phyloP scores from a whole-genome alignment of 2,797 vertebrate genomes.

The Poecilia wingei region DNA sequence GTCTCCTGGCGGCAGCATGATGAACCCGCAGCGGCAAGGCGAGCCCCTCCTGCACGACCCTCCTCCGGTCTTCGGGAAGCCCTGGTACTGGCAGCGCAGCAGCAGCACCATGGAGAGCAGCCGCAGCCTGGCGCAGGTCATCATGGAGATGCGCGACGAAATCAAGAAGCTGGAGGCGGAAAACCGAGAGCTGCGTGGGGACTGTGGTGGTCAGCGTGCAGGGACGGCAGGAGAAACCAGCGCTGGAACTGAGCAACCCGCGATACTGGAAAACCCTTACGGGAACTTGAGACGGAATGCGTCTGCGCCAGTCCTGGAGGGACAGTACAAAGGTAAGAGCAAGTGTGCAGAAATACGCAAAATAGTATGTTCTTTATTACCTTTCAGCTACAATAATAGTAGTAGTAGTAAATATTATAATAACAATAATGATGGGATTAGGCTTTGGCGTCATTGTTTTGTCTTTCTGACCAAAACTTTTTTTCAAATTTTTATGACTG shows the following conservation, averaged over 20 bases:
- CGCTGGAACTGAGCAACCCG: constrained; percentile 26
- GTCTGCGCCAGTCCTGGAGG: constrained; percentile 64
- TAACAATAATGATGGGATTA: neutral
- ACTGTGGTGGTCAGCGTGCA: constrained; percentile 54
- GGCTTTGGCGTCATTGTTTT: neutral
- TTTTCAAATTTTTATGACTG: neutral
- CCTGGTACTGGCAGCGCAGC: constrained; percentile 73
- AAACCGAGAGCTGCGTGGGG: constrained; percentile 83
- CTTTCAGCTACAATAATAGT: neutral
- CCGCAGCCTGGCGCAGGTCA: constrained; percentile 80
- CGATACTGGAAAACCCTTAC: constrained; percentile 46
- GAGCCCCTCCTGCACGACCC: constrained; percentile 48
- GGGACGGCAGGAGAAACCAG: neutral
- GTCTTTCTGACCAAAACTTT: neutral
- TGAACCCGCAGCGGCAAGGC: constrained; percentile 58
- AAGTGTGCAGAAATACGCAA: neutral
- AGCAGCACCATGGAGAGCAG: constrained; percentile 84
- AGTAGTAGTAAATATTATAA: neutral
- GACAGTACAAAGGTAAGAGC: constrained; percentile 82
- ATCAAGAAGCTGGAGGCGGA: constrained; percentile 89
- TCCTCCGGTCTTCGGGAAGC: constrained; percentile 70
- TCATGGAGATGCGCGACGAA: constrained; percentile 88
- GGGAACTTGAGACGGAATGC: constrained; percentile 65
- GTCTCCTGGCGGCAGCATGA: constrained; percentile 48
- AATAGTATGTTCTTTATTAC: neutral